Base-by-base conservation (phyloP, 2,797 vertebrate species). In the Tiaroga cobitis region DNA sequence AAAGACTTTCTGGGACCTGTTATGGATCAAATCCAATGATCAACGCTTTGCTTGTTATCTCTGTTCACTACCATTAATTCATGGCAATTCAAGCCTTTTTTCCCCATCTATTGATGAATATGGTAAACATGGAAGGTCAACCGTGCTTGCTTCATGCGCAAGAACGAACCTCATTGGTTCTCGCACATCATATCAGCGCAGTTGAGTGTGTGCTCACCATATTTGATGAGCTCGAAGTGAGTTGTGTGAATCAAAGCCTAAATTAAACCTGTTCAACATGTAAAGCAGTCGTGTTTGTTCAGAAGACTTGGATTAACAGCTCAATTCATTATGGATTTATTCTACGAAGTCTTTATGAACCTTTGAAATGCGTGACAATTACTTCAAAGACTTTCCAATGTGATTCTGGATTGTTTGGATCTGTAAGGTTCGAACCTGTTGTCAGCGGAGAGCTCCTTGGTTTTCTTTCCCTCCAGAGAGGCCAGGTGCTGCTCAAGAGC, bases 391-490 rank as follows among this genome's bases (percentile, higher is more conserved):
- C 16, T 67, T 67, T 46, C 49, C 39, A 32, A 63, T 19, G 8
- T 19, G 37, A 61, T 19, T 37, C 24, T 78, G 34, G 1, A 63
- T 29, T 41, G 4, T 80, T 32, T n/a, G 11, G 26, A 18, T 37
- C n/a, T 49, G 13, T n/a, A 18, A 16, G 51, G 43, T 59, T 24
- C 91, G 91, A 91, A 98, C 98, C 96, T 96, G 92, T 96, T 96
- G 93, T 97, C 96, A 91, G 96, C 96, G 0, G 95, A 96, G 86
- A 96, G 81, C 78, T 97, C 96, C 92, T 97, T 97, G 84, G 96
- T 97, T 92, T 97, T 98, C 92, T 96, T 98, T 84, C 97, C 96
- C 94, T 99, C 97, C 92, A 99, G 94, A 87, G 97, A 99, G 90
- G 96, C 96, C 93, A 99, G 94, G 91, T 99, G 97, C 88, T 99